Evolutionary conservation across 2,113 vertebrate genomes (phyloP).

Genomic region (Platycercus adscitus): DNA sequence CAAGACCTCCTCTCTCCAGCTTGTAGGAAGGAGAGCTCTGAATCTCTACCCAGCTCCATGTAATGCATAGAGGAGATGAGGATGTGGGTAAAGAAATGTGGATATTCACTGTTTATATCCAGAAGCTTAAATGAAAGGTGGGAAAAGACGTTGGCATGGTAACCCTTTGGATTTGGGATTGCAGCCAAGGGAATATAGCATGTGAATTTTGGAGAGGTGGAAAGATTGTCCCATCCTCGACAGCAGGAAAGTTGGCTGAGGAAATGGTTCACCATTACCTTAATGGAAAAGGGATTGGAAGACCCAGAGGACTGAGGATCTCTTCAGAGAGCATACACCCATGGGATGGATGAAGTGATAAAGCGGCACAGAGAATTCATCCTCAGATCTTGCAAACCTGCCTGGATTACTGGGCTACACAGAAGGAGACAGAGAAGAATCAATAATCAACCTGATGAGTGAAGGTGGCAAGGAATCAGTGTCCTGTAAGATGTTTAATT

Average conservation of each 20-base stretch:
- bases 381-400: neutral
- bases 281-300: neutral
- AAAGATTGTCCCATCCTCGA: neutral
- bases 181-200: neutral
- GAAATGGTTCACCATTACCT: neutral
- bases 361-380: neutral
- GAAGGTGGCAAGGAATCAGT: neutral
- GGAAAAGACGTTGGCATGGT: neutral
- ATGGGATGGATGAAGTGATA: neutral
- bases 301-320: neutral
- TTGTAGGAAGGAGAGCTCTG: no score
- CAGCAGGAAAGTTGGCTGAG: neutral
- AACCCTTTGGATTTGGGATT: neutral
- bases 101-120: neutral
- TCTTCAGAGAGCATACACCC: neutral
- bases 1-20: neutral
- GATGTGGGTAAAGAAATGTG: neutral
- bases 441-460: neutral
- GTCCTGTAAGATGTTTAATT: neutral
- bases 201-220: neutral
- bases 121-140: neutral
- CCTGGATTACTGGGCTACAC: fast-evolving
- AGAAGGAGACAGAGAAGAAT: neutral
- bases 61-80: neutral
- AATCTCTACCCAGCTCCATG: neutral